Conservation (phyloP, 2,888 invertebrate genomes). For the Drosophila emarginata region DNA sequence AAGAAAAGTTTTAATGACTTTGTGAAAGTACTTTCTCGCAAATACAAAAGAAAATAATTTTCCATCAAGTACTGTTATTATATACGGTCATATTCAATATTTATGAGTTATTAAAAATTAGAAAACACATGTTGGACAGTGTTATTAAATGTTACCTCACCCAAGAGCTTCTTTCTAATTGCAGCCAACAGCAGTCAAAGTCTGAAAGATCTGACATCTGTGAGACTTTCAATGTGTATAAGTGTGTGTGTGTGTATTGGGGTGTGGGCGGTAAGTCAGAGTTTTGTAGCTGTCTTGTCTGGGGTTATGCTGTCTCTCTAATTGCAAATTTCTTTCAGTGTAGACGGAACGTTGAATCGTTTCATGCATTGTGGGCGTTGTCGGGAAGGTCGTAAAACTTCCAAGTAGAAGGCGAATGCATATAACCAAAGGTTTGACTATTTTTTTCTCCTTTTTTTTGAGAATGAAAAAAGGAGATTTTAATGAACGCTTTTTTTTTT, state of each 20-base stretch:
- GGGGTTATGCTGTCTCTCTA: conserved; percentile 41
- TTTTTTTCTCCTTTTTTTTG: conserved; percentile 29
- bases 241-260: conserved; percentile 66
- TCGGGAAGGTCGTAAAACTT: conserved; percentile 72
- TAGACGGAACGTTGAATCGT: conserved; percentile 31
- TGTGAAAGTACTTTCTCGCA: too few relatives aligned
- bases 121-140: neutral
- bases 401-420: conserved; percentile 32
- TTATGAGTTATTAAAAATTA: neutral
- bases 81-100: too few relatives aligned
- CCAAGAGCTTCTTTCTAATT: conserved; percentile 47
- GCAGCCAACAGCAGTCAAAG: conserved; percentile 12
- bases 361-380: conserved; percentile 63
- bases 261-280: conserved; percentile 43
- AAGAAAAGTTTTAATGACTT: too few relatives aligned
- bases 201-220: conserved; percentile 13
- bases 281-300: conserved; percentile 23
- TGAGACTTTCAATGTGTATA: neutral
- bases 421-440: conserved; percentile 61
- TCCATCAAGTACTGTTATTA: neutral
- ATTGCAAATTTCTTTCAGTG: conserved; percentile 70
- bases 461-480: conserved; percentile 53
- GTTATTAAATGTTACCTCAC: conserved; percentile 54
- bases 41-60: too few relatives aligned
- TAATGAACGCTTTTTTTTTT: conserved; percentile 62